Percentiles rank a stretch among this genome's conserved stretches.
Evolutionary conservation across 2,888 invertebrate genomes (phyloP).

Genomic region (Orthonevra nobilis): DNA sequence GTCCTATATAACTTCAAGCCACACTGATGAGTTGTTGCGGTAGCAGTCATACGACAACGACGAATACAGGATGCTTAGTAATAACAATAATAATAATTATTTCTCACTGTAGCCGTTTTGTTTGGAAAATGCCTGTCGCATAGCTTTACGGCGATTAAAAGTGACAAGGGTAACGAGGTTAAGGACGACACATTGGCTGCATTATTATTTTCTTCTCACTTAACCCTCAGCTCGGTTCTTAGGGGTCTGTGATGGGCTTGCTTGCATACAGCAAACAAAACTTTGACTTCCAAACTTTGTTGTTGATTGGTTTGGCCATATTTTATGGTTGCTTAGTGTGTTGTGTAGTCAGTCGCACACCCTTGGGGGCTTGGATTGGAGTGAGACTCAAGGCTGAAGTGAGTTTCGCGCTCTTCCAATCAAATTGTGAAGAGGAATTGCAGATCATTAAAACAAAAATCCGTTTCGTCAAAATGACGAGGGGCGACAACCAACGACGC

Average conservation of each 20-base stretch:
- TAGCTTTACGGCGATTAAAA: slow-evolving; percentile 33
- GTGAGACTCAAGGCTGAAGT: too few relatives aligned
- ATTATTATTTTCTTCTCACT: slow-evolving; percentile 40
- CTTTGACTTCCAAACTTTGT: neutral
- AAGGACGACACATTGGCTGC: slow-evolving; percentile 37
- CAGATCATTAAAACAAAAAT: slow-evolving; percentile 67
- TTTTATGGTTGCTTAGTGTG: neutral
- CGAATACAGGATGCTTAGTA: slow-evolving; percentile 35
- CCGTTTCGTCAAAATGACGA: slow-evolving; percentile 65
- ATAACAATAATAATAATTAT: slow-evolving; percentile 56
- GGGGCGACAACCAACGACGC: slow-evolving; percentile 36
- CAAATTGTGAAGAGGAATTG: slow-evolving; percentile 58
- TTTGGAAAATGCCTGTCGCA: slow-evolving; percentile 63
- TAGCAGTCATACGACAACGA: slow-evolving; percentile 23
- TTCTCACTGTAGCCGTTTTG: slow-evolving; percentile 50
- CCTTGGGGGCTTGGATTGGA: too few relatives aligned
- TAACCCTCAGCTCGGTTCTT: too few relatives aligned
- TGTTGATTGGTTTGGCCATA: neutral
- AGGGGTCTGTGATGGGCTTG: too few relatives aligned
- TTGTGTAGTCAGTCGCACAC: slow-evolving; percentile 24
- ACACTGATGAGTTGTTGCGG: slow-evolving; percentile 44
- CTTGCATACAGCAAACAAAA: neutral
- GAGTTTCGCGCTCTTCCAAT: slow-evolving; percentile 42
- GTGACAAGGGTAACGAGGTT: slow-evolving; percentile 48
- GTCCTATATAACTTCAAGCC: slow-evolving; percentile 21